Evolutionary conservation across 1,140 invertebrate species (phyloP).

Genomic region (Rhynchophorus ferrugineus): DNA sequence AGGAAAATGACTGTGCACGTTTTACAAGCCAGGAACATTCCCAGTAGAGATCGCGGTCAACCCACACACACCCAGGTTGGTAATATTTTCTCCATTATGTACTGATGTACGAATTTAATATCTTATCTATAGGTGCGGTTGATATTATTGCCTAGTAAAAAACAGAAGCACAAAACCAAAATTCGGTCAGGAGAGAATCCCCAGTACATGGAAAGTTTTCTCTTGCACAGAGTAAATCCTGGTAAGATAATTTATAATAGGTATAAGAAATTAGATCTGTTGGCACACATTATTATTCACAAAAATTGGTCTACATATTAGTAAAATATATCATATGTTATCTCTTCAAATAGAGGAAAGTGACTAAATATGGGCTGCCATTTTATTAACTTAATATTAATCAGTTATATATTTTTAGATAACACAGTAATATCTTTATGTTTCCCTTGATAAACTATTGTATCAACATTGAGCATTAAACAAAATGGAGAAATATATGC

Average conservation of each 20-base stretch:
- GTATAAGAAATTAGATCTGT: not conserved
- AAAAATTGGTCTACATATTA: too few relatives aligned
- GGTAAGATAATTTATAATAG: slow-evolving; percentile 38
- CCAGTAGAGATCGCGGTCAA: slow-evolving; percentile 63
- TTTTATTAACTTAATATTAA: too few relatives aligned
- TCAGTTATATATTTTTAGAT: too few relatives aligned
- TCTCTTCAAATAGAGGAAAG: too few relatives aligned
- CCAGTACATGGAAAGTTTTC: slow-evolving; percentile 86
- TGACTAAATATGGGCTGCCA: too few relatives aligned
- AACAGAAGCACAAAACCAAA: slow-evolving; percentile 89
- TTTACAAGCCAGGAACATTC: slow-evolving; percentile 76
- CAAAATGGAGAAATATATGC: too few relatives aligned
- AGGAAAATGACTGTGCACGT: slow-evolving; percentile 85
- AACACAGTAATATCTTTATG: too few relatives aligned
- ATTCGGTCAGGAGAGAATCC: slow-evolving; percentile 81
- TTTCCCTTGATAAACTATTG: too few relatives aligned
- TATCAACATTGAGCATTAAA: too few relatives aligned
- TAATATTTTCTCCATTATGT: slow-evolving; percentile 1
- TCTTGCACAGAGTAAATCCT: slow-evolving; percentile 84
- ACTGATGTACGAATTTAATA: too few relatives aligned
- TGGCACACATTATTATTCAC: not conserved
- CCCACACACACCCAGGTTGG: slow-evolving; percentile 72
- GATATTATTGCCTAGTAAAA: slow-evolving; percentile 80
- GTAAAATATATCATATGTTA: too few relatives aligned
- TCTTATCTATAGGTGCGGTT: slow-evolving; percentile 61